Evolutionary conservation across 2,797 vertebrate genomes (phyloP), one percentile per base, ranked within the genome.

Genomic region (Enteromius thamalakanensis): DNA sequence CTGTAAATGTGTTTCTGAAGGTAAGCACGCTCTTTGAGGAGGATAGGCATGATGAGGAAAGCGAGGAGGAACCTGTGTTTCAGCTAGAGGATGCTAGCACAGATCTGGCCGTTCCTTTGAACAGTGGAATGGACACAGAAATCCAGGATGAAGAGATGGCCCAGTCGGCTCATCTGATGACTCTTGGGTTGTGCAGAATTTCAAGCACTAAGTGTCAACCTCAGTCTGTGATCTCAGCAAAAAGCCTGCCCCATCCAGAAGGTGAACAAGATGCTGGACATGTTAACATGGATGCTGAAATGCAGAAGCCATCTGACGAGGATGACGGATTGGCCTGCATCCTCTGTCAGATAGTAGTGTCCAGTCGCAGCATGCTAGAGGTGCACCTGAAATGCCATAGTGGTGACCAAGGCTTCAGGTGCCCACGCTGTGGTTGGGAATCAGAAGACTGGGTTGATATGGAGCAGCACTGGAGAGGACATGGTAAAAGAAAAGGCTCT

Each of bases 141-240:
- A 88, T 79, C 80, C 83, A 92, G 89, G 90, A 90, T 75, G 93
- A 96, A 81, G 89, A 92, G 82, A 91, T 86, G 87, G 91, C 91
- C 0, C 92, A 93, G 85, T 91, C 91, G 0, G 88, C 94, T 76
- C 94, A 95, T 90, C 93, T 96, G 72, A 93, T 93, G 90, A 91
- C 89, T 76, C 88, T 94, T 71, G 91, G 91, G 0, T 64, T 95
- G 29, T 94, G 89, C 82, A 76, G 89, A 1, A 85, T 93, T 88
- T 93, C 92, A 0, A 87, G 89, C 6, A 4, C 92, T 49, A 92
- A 88, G 86, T 85, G 84, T 47, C 29, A n/a, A n/a, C 76, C 85
- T 70, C 80, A 85, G 55, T 32, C 87, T 6, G 58, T 70, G 1
- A 14, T 76, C 23, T 58, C 14, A 1, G 60, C 81, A n/a, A 19